Percentiles rank a stretch among this genome's conserved stretches.
phyloP scores from a whole-genome alignment of 2,113 vertebrate species.

The Lepisosteus osseus region DNA sequence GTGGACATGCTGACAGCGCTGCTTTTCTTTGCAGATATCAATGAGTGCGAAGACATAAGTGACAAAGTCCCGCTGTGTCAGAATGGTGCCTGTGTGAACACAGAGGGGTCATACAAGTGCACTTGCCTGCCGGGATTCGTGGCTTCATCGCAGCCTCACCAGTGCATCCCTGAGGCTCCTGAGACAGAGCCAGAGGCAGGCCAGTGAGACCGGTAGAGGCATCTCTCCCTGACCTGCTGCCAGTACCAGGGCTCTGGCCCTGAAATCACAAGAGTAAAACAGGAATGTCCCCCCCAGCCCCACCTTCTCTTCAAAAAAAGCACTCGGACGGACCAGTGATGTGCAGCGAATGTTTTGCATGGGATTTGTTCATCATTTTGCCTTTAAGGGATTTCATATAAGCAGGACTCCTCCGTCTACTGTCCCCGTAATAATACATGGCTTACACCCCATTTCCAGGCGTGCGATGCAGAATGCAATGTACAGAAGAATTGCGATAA shows the following conservation, averaged over 20 bases:
- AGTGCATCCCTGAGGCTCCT: constrained; percentile 71
- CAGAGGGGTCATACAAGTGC: constrained; percentile 88
- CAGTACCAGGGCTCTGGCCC: constrained; percentile 43
- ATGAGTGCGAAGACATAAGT: constrained; percentile 85
- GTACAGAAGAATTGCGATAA: constrained; percentile 17
- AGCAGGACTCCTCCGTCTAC: constrained; percentile 34
- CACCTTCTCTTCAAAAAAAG: constrained; percentile 18
- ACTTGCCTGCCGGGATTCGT: constrained; percentile 74
- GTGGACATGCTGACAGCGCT: not conserved
- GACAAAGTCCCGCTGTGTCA: constrained; percentile 75
- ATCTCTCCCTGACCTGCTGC: not conserved
- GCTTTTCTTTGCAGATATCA: constrained; percentile 72
- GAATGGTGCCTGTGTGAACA: constrained; percentile 81
- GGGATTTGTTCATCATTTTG: constrained; percentile 45
- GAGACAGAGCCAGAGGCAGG: constrained; percentile 19
- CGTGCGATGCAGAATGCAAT: constrained; percentile 4
- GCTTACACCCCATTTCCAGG: constrained; percentile 28
- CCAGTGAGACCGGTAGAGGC: not conserved
- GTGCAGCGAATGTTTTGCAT: constrained; percentile 57
- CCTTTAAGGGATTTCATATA: constrained; percentile 58
- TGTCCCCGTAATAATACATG: constrained; percentile 31
- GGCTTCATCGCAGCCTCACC: constrained; percentile 71
- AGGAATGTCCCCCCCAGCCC: constrained; percentile 44
- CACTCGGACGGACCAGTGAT: constrained; percentile 42
- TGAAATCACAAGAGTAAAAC: constrained; percentile 51